These are phyloP conservation scores for Urechis unicinctus DNA, from an alignment of 2,888 invertebrate species.

Conservation along the genomic window DNA sequence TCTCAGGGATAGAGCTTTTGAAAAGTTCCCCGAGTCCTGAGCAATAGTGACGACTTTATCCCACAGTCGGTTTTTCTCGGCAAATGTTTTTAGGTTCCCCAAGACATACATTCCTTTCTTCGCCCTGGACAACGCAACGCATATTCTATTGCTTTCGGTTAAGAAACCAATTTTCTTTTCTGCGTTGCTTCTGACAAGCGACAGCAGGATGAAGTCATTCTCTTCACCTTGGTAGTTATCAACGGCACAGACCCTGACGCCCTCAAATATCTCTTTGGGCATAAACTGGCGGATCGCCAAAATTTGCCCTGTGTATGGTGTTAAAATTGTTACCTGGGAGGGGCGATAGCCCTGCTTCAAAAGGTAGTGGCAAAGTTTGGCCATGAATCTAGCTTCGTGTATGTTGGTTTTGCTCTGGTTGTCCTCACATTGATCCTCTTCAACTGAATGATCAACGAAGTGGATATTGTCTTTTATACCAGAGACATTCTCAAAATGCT, in stretches of 20 bases:
- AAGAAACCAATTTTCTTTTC: constrained; percentile 40
- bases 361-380: constrained; percentile 33
- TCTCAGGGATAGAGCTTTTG: constrained; percentile 15
- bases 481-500: constrained; percentile 24
- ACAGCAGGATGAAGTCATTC: constrained; percentile 45
- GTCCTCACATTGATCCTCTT: constrained; percentile 26
- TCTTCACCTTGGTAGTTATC: constrained; percentile 48
- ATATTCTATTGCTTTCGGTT: constrained; percentile 36
- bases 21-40: not conserved
- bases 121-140: constrained; percentile 46
- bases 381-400: constrained; percentile 36
- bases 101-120: constrained; percentile 43
- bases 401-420: constrained; percentile 32
- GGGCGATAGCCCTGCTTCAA: constrained; percentile 36
- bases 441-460: constrained; percentile 34
- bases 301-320: constrained; percentile 44
- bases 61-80: constrained; percentile 13
- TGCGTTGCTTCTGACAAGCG: constrained; percentile 43
- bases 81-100: constrained; percentile 37
- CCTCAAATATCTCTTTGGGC: constrained; percentile 21
- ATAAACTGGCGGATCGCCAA: constrained; percentile 27
- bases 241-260: constrained; percentile 29
- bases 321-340: constrained; percentile 39
- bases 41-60: constrained; percentile 1
- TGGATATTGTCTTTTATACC: constrained; percentile 35